phyloP scores from a whole-genome alignment of 2,797 vertebrate genomes.

The Scarus forsteni region DNA sequence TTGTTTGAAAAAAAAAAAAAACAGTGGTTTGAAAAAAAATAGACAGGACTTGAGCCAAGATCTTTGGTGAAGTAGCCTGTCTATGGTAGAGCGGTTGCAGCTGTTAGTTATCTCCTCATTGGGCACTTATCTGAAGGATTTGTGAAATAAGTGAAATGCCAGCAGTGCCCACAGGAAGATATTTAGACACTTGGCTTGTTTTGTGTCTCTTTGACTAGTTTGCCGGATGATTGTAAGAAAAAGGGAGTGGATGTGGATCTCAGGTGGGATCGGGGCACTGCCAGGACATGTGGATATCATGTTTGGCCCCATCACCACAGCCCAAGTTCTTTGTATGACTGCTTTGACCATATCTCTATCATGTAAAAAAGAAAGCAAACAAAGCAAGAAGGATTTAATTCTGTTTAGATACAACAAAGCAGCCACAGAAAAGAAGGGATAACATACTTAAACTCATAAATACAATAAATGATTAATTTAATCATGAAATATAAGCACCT shows the following conservation, averaged over 20 bases:
- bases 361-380: too few relatives aligned
- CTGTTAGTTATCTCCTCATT: constrained; percentile 46
- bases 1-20: constrained; percentile 58
- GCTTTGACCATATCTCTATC: too few relatives aligned
- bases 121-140: constrained; percentile 27
- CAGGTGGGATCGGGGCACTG: not conserved
- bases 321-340: too few relatives aligned
- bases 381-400: too few relatives aligned
- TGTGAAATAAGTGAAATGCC: constrained; percentile 21
- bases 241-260: not conserved
- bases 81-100: constrained; percentile 60
- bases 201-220: constrained; percentile 3
- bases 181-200: constrained; percentile 5
- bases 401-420: too few relatives aligned
- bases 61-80: constrained; percentile 54
- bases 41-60: constrained; percentile 68
- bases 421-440: too few relatives aligned
- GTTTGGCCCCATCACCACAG: too few relatives aligned
- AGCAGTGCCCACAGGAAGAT: not conserved
- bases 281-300: too few relatives aligned
- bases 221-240: too few relatives aligned
- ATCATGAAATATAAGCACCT: too few relatives aligned
- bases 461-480: too few relatives aligned
- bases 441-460: too few relatives aligned
- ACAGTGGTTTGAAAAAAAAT: constrained; percentile 37